Conservation (phyloP, 2,888 invertebrate species). For the Cataglyphis albicans region DNA sequence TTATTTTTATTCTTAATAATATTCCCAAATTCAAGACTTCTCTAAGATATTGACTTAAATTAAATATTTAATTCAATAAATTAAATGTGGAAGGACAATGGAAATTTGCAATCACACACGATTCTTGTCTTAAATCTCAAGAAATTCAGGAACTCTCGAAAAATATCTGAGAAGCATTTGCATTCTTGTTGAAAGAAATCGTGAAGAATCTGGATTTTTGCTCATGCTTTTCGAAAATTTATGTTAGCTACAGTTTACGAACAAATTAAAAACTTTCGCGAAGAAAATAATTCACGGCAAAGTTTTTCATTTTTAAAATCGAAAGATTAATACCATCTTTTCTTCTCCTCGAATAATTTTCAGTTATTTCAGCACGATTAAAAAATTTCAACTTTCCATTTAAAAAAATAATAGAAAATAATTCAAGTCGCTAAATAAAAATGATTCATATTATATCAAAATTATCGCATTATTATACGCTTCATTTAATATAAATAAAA, state of each 20-base stretch:
- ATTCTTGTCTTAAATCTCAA: not conserved
- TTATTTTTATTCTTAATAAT: not conserved
- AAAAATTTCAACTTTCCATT: not conserved
- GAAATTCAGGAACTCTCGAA: not conserved
- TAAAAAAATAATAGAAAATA: not conserved
- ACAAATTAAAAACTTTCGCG: not conserved
- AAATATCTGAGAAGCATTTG: not conserved
- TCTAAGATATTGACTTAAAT: not conserved
- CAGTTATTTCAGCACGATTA: not conserved
- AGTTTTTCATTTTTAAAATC: not conserved
- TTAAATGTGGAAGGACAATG: not conserved
- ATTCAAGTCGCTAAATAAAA: not conserved
- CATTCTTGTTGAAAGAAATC: not conserved
- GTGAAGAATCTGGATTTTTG: not conserved
- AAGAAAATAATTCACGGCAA: not conserved
- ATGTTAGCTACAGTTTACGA: too few species aligned
- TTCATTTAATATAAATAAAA: not conserved
- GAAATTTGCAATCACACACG: not conserved
- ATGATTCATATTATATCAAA: not conserved
- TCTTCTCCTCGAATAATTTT: not conserved
- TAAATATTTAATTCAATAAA: not conserved
- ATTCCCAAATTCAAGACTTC: not conserved
- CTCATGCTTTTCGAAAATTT: not conserved
- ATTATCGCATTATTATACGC: not conserved
- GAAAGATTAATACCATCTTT: not conserved